phyloP scores from a whole-genome alignment of 2,113 vertebrate species.

The Gymnobelideus leadbeateri region DNA sequence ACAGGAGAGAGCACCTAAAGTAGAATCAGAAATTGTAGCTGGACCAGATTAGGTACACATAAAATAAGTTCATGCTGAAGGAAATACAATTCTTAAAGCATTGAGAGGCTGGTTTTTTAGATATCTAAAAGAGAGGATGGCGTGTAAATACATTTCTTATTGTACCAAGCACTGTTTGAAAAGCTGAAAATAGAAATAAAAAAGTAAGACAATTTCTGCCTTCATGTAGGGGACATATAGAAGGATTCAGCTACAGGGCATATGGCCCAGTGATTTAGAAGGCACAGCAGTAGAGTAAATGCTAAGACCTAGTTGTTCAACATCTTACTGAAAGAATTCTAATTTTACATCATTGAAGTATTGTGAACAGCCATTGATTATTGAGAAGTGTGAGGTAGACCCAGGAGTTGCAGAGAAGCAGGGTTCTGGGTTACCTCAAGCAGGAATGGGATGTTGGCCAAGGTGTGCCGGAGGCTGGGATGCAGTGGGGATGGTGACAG shows the following conservation, averaged over 20 bases:
- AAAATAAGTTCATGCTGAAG: not conserved
- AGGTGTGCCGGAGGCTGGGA: not conserved
- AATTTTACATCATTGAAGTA: not conserved
- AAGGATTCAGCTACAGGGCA: not conserved
- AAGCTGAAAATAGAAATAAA: not conserved
- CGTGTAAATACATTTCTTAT: not conserved
- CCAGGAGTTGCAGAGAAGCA: not conserved
- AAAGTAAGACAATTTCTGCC: not conserved
- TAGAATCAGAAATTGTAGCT: not conserved
- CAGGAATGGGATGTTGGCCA: not conserved
- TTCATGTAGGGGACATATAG: not conserved
- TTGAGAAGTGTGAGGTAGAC: not conserved
- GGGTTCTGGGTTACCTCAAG: not conserved
- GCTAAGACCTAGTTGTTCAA: not conserved
- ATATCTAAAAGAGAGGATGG: not conserved
- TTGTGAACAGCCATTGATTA: not conserved
- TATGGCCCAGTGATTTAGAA: not conserved
- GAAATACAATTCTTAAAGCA: not conserved
- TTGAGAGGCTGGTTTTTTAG: not conserved
- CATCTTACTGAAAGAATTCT: not conserved
- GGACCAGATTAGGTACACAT: not conserved
- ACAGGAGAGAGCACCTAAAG: not conserved
- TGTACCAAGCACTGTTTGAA: not conserved
- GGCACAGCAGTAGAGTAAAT: not conserved
- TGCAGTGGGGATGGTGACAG: not conserved